phyloP scores from a whole-genome alignment of 1,140 invertebrate genomes.

The Zaprionus vittiger region DNA sequence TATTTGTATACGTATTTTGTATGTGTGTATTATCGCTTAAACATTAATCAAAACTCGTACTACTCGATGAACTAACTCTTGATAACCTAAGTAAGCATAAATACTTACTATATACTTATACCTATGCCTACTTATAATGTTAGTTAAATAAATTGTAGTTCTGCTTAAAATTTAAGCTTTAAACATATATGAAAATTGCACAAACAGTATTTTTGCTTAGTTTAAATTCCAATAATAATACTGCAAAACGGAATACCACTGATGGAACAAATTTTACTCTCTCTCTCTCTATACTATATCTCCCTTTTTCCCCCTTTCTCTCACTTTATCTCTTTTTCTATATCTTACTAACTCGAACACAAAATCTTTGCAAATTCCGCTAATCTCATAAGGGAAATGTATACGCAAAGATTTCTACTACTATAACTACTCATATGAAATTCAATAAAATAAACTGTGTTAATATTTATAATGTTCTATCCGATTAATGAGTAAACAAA shows the following conservation, averaged over 20 bases:
- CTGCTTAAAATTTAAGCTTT: slow-evolving; percentile 75
- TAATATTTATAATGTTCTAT: slow-evolving; percentile 70
- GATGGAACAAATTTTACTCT: slow-evolving; percentile 28
- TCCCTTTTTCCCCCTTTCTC: slow-evolving; percentile 8
- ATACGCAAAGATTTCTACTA: slow-evolving; percentile 14
- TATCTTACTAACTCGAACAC: slow-evolving; percentile 39
- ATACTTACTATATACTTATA: slow-evolving; percentile 32
- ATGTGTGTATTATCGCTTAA: slow-evolving; percentile 66
- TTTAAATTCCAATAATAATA: slow-evolving; percentile 48
- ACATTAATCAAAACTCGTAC: slow-evolving; percentile 36
- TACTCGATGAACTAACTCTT: slow-evolving; percentile 30
- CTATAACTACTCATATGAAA: slow-evolving; percentile 22
- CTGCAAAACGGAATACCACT: slow-evolving; percentile 32
- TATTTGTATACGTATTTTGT: slow-evolving; percentile 42
- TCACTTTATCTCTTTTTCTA: slow-evolving; percentile 10
- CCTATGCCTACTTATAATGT: slow-evolving; percentile 29
- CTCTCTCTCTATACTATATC: slow-evolving; percentile 31
- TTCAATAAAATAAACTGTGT: slow-evolving; percentile 64
- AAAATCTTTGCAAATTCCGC: slow-evolving; percentile 33
- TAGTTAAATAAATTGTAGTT: slow-evolving; percentile 67
- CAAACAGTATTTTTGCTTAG: slow-evolving; percentile 82
- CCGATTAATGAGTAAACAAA: slow-evolving; percentile 46
- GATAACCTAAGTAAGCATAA: slow-evolving; percentile 24
- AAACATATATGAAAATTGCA: slow-evolving; percentile 74
- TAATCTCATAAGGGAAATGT: slow-evolving; percentile 47